Evolutionary conservation across 2,113 vertebrate species (phyloP).

Genomic region (Myotis brandtii): DNA sequence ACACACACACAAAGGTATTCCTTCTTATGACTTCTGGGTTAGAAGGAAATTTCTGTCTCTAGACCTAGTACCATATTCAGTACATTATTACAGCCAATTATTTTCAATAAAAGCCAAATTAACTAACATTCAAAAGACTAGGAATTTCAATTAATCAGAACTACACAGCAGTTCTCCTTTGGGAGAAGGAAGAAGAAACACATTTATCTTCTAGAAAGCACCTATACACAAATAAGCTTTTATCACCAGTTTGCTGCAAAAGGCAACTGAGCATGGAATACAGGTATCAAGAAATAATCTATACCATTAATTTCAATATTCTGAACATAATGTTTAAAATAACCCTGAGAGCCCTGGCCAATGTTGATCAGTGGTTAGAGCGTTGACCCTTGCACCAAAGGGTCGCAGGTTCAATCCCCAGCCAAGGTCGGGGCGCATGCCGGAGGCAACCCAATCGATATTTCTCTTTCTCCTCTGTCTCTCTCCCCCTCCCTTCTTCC

Average conservation of each 20-base stretch:
- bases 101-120: constrained; percentile 57
- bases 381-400: no score
- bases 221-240: constrained; percentile 9
- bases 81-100: constrained; percentile 35
- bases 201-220: constrained; percentile 38
- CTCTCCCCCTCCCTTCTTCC: no score
- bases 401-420: no score
- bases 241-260: not conserved
- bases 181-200: not conserved
- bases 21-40: constrained; percentile 1
- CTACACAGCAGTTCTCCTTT: not conserved
- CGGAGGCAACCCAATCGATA: no score
- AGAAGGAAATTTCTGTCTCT: constrained; percentile 41
- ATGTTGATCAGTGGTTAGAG: no score
- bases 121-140: constrained; percentile 5
- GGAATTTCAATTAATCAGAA: constrained; percentile 51
- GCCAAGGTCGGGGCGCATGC: no score
- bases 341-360: not conserved
- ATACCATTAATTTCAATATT: not conserved
- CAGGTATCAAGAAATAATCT: not conserved
- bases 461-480: no score
- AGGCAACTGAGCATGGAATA: not conserved
- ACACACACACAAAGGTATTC: not conserved
- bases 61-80: not conserved
- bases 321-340: not conserved